Evolutionary conservation across 2,797 vertebrate species (phyloP).

Genomic region (Epinephelus awoara): DNA sequence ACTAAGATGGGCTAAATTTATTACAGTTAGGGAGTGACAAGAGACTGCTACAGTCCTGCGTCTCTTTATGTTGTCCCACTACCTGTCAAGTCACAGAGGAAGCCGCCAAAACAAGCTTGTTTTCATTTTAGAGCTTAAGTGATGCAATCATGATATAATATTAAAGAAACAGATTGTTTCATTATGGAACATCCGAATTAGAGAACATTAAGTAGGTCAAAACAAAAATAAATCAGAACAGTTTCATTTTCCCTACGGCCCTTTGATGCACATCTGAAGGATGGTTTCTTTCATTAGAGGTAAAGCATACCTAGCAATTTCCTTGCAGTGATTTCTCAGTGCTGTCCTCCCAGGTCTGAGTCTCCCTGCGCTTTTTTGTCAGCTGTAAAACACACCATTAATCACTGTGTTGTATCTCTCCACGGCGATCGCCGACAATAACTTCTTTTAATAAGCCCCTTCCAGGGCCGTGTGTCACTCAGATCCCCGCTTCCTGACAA

Average conservation of each 20-base stretch:
- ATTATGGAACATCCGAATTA: conserved; percentile 47
- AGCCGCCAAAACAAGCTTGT: conserved; percentile 47
- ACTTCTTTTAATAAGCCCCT: conserved; percentile 83
- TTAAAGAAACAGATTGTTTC: conserved; percentile 36
- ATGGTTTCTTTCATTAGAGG: conserved; percentile 65
- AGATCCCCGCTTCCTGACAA: conserved; percentile 73
- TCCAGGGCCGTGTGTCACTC: conserved; percentile 75
- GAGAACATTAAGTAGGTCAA: conserved; percentile 71
- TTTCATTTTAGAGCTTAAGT: conserved; percentile 52
- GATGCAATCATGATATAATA: conserved; percentile 66
- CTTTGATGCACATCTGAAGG: conserved; percentile 58
- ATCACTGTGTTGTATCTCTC: conserved; percentile 79
- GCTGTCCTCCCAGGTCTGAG: conserved; percentile 62
- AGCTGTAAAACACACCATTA: conserved; percentile 81
- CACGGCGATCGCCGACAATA: conserved; percentile 73
- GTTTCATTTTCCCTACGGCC: conserved; percentile 40
- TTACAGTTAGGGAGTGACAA: conserved; percentile 51
- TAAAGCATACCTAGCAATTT: conserved; percentile 66
- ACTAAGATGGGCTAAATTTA: conserved; percentile 59
- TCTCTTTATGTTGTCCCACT: conserved; percentile 54
- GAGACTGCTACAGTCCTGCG: conserved; percentile 25
- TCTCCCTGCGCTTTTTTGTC: conserved; percentile 64
- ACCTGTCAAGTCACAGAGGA: conserved; percentile 53
- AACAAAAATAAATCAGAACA: conserved; percentile 61
- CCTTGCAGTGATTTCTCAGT: conserved; percentile 61